Evolutionary conservation across 2,888 invertebrate genomes (phyloP).

Genomic region (Podabrus alpinus): DNA sequence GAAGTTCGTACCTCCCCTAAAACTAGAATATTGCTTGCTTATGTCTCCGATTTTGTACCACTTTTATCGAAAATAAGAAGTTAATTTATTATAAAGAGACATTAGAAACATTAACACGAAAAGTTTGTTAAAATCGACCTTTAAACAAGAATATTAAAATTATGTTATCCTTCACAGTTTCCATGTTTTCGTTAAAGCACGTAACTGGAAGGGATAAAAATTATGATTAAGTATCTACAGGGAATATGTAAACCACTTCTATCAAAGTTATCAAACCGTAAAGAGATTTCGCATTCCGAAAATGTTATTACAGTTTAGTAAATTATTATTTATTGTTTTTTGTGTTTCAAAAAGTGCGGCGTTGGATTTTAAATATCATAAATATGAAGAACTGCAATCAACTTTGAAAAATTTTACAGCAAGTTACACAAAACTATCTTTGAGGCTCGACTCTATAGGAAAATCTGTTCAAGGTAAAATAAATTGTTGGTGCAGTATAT

Average conservation of each 20-base stretch:
- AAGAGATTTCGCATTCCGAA: conserved; percentile 10
- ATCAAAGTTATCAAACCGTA: conserved; percentile 12
- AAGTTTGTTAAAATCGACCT: neutral
- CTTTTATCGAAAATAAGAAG: too few species aligned
- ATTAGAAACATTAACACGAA: neutral
- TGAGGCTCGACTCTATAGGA: conserved; percentile 61
- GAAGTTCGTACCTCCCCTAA: neutral
- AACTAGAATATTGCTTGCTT: too few species aligned
- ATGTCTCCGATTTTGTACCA: too few species aligned
- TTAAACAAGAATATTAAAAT: neutral
- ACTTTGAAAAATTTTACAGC: conserved; percentile 51
- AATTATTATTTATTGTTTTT: neutral
- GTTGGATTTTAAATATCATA: conserved; percentile 55
- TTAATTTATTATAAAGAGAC: too few species aligned
- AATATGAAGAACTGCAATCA: conserved; percentile 52
- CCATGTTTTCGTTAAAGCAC: neutral
- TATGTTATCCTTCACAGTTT: neutral
- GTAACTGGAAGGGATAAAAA: neutral
- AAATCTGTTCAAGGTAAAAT: conserved; percentile 59
- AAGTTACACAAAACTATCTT: conserved; percentile 49
- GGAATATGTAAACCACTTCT: neutral
- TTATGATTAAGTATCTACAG: neutral
- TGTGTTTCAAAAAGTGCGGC: neutral
- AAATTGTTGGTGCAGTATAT: conserved; percentile 1
- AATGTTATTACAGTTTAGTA: neutral